phyloP scores from a whole-genome alignment of 2,797 vertebrate genomes.

The Prunella strophiata region DNA sequence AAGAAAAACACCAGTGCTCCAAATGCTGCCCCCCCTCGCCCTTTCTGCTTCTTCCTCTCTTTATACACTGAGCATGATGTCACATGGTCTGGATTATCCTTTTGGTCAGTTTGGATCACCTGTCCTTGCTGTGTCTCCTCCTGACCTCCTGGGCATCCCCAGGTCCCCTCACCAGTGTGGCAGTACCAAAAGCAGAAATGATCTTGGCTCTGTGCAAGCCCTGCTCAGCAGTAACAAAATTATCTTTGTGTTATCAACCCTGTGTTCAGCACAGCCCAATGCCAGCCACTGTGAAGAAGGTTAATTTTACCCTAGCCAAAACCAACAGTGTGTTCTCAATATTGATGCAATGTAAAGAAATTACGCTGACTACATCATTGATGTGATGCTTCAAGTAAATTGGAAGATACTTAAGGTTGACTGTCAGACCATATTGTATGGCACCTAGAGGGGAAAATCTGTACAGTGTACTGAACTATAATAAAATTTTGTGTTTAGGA shows the following conservation, averaged over 20 bases:
- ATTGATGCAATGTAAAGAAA: constrained; percentile 37
- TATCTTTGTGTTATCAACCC: background rate
- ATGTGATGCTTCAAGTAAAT: background rate
- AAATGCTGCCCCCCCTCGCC: rapidly evolving
- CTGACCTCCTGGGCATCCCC: rapidly evolving
- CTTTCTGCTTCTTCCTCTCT: background rate
- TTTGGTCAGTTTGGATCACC: background rate
- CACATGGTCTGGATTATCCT: background rate
- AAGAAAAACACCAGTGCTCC: background rate
- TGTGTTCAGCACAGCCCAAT: background rate
- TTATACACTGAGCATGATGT: background rate
- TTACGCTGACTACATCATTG: constrained; percentile 33
- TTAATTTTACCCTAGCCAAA: background rate
- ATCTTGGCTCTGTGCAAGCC: background rate
- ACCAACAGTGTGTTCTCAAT: constrained; percentile 43
- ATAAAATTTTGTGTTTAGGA: background rate
- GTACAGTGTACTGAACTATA: background rate
- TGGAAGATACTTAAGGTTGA: background rate
- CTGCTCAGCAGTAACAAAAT: background rate
- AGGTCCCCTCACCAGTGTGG: no score
- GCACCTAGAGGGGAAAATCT: background rate
- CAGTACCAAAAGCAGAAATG: background rate
- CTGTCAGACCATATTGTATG: background rate
- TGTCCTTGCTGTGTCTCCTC: background rate
- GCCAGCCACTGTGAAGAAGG: background rate